phyloP scores from a whole-genome alignment of 2,888 invertebrate genomes.

The Limnephilus auricula region DNA sequence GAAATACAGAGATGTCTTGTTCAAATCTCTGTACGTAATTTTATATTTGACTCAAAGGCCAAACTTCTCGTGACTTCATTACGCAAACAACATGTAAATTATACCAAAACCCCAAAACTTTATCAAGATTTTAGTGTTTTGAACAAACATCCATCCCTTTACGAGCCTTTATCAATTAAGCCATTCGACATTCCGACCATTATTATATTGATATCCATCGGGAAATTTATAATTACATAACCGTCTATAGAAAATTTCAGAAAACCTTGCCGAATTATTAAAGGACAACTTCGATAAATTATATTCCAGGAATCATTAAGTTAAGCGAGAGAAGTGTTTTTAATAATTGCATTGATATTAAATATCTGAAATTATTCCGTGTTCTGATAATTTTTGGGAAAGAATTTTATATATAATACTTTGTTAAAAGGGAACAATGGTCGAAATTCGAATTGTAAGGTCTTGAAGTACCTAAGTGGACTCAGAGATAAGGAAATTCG shows the following conservation, averaged over 20 bases:
- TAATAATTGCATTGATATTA: neutral
- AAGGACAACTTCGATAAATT: neutral
- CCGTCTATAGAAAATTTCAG: neutral
- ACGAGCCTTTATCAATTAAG: neutral
- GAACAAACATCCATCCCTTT: constrained; percentile 3
- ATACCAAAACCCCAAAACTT: neutral
- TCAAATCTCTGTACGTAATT: neutral
- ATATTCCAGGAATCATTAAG: no score
- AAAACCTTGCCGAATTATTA: neutral
- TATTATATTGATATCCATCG: neutral
- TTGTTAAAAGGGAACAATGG: neutral
- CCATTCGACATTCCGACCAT: neutral
- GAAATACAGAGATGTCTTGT: neutral
- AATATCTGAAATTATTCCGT: neutral
- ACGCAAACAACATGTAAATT: neutral
- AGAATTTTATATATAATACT: neutral
- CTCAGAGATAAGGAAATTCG: neutral
- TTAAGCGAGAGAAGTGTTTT: neutral
- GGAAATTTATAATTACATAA: constrained; percentile 20
- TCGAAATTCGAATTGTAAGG: neutral
- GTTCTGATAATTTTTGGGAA: neutral
- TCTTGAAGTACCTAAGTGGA: neutral
- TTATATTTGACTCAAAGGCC: neutral
- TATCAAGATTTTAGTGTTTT: constrained; percentile 6
- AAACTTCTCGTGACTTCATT: neutral